phyloP scores from a whole-genome alignment of 2,797 vertebrate genomes.

The Coregonus ussuriensis region DNA sequence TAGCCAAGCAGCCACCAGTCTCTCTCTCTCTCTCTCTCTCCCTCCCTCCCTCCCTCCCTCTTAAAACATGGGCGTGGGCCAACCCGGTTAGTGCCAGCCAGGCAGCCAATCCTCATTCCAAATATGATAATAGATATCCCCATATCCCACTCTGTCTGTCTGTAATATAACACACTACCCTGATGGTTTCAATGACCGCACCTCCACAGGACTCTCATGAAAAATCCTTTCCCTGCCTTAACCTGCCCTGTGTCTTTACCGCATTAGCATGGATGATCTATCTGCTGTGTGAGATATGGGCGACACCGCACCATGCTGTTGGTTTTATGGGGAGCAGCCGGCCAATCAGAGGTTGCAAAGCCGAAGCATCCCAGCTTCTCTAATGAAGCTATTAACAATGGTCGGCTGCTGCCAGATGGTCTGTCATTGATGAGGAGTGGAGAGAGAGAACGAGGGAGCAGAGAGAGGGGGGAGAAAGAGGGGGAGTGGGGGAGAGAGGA shows the following conservation, averaged over 20 bases:
- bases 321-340: slow-evolving; percentile 41
- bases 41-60: slow-evolving; percentile 3
- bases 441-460: neutral
- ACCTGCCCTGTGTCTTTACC: slow-evolving; percentile 52
- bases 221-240: slow-evolving; percentile 58
- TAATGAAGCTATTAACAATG: slow-evolving; percentile 77
- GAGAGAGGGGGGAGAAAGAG: slow-evolving; percentile 1
- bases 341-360: slow-evolving; percentile 54
- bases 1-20: slow-evolving; percentile 19
- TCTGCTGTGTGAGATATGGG: slow-evolving; percentile 30
- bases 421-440: slow-evolving; percentile 57
- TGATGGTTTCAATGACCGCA: slow-evolving; percentile 45
- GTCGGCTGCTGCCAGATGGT: slow-evolving; percentile 75
- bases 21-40: neutral
- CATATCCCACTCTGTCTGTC: no score
- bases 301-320: slow-evolving; percentile 25
- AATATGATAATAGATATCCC: slow-evolving; percentile 15
- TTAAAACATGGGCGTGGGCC: neutral
- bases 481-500: neutral
- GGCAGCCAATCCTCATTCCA: slow-evolving; percentile 8
- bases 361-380: slow-evolving; percentile 52
- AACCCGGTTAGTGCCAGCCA: no score
- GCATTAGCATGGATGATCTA: slow-evolving; percentile 45
- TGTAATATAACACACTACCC: slow-evolving; percentile 28
- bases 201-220: slow-evolving; percentile 68